Evolutionary conservation across 1,140 invertebrate genomes (phyloP), one percentile per base, ranked within the genome.

Genomic region (Globodera ellingtonae): DNA sequence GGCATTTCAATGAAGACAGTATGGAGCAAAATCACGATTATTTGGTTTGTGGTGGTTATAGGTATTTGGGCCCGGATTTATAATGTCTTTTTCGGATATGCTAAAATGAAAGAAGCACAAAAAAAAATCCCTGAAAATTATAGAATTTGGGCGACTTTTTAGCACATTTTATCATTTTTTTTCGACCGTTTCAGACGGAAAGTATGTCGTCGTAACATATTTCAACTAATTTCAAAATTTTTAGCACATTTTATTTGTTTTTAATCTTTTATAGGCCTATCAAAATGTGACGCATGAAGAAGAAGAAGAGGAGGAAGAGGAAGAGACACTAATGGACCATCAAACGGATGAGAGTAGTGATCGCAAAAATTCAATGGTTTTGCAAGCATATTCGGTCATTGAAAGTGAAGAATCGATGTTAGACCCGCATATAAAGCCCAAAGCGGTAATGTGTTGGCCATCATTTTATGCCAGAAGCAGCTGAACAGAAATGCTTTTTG

Each of bases 361-460:
- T 24, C 35, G 21, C 24, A 15, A 59, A 21, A 78, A 81, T 21
- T 21, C 67, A 13, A 79, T 81, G 62, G 80, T 70, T 44, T 67
- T 77, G n/a, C 75, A 75, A 52, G 73, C 48, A 66, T 75, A 75
- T 75, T 66, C 65, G 6, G 62, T 77, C 4, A 62, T 77, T 50
- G 75, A 77, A 77, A 77, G 75, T 47, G 75, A 77, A n/a, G 75
- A 77, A 44, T 77, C 80, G 4, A 81, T 79, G 56, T 44, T 80
- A 47, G 80, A 69, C 44, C 66, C 73, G 13, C 75, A 66, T 9
- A 59, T 77, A 77, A 77, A 77, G 46, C 75, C 75, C 13, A 77
- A 72, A 72, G 50, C 66, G 46, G 76, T 59, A 59, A 59, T 10
- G 21, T 10, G 21, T 35, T 3, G 35, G 35, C 52, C 35, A 24